Evolutionary conservation across 1,140 invertebrate species (phyloP), one percentile per base, ranked within the genome.

Genomic region (Diorhabda elongata): DNA sequence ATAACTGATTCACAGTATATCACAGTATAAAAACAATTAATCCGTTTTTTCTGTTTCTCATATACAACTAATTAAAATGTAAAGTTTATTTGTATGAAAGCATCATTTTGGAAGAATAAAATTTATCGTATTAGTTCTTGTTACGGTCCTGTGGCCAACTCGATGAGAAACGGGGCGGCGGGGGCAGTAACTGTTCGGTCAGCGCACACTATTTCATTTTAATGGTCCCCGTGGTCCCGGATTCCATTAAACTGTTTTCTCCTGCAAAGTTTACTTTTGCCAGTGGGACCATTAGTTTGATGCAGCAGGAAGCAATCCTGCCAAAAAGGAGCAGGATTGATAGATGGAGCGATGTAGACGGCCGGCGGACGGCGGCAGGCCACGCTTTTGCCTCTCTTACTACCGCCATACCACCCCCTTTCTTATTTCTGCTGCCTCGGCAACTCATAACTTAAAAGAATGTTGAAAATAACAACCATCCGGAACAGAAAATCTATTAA

Each of bases 161-260:
- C 47, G 47, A 52, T 52, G 47, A 52, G 47, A 52, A 52, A 61
- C 26, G 58, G 58, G 65, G 58, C 9, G 43, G 57, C 42, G 44
- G 63, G 63, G 70, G 71, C 64, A 66, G 43, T 42, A 67, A 67
- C 68, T 70, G 61, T 75, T 76, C 73, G 73, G 77, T 75, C 75
- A 69, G 74, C 73, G 73, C 71, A 68, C 76, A 80, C 73, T 82
- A 82, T 82, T 82, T 82, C 80, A 82, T 81, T 82, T 82, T 82
- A 82, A 82, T 81, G 79, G 81, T 81, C 79, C 80, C 80, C 75
- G 74, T 74, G 78, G 79, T 74, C 76, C 79, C 73, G 78, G 79
- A 81, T 82, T 81, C 79, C 81, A 81, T 81, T 81, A 81, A 81
- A 81, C 76, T 79, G 79, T 80, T 81, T 52, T 80, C 78, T 80